These are phyloP conservation scores for Aptenodytes patagonicus DNA, from an alignment of 2,113 vertebrate species.

Conservation along the genomic window DNA sequence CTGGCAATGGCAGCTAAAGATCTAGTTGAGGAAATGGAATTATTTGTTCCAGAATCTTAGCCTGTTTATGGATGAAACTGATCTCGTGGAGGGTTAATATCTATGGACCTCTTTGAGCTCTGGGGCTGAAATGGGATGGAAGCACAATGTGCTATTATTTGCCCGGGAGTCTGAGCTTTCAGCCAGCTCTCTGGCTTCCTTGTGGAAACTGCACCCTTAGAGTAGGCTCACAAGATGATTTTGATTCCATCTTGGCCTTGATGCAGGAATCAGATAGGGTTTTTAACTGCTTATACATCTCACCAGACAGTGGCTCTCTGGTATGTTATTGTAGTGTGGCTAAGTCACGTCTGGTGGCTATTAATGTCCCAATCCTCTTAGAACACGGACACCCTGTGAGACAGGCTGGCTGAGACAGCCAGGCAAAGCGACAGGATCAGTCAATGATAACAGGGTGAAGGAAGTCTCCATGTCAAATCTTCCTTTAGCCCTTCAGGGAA, in stretches of 20 bases:
- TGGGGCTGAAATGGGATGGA: not conserved
- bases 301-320: not conserved
- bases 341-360: not conserved
- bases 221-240: not conserved
- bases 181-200: not conserved
- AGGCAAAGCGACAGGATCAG: not conserved
- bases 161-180: not conserved
- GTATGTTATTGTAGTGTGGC: not conserved
- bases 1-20: not conserved
- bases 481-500: not conserved
- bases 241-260: not conserved
- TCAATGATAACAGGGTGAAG: not conserved
- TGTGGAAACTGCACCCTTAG: not conserved
- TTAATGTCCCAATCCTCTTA: not conserved
- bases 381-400: not conserved
- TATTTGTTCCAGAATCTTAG: not conserved
- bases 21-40: not conserved
- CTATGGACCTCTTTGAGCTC: not conserved
- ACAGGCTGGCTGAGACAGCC: not conserved
- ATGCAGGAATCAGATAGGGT: not conserved
- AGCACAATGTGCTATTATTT: not conserved
- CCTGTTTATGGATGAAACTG: not conserved
- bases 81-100: not conserved
- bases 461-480: constrained; percentile 6
- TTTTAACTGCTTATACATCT: not conserved